Base-by-base conservation (phyloP, 1,140 invertebrate genomes). In the Probaryconus sp. region DNA sequence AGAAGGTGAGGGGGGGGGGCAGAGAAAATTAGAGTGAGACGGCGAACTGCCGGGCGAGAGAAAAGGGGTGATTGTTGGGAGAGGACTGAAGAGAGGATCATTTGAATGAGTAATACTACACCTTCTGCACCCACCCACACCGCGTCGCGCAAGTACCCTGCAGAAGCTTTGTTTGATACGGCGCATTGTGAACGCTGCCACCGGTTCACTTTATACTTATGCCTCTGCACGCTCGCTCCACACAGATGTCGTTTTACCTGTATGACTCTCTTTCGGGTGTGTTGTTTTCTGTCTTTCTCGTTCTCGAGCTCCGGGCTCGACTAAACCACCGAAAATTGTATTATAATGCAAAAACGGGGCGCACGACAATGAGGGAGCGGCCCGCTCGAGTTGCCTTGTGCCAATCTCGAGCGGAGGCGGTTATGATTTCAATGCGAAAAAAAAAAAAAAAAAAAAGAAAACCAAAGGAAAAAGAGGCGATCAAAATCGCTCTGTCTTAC, bases 21-120 rank as follows among this genome's bases (percentile, higher is more conserved):
- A 48, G 11, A 16, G 28, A 35, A 11, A 28, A 35, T 50, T 26
- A 55, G 51, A 73, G 63, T 69, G 73, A 65, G 58, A 50, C 53
- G 53, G 69, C 69, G 53, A n/a, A n/a, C n/a, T n/a, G 14, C 18
- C 50, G 47, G 58, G 53, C 65, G 37, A 68, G 40, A 61, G 60
- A 73, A 72, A 63, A 64, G 76, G 60, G 67, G 65, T 72, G 48
- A 61, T 72, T 45, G 72, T 58, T 47, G 53, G 31, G 17, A 60
- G 63, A 58, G 68, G 56, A 9, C 45, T 14, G 42, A 50, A 47
- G 64, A 83, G 82, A 86, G 83, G 80, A 87, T 86, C 83, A 85
- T 87, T 87, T 87, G 87, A 88, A 88, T 88, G 86, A 87, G 87
- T 87, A 88, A 88, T 87, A 87, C 86, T 88, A 88, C 86, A 88